These are phyloP conservation scores for Galerucella nymphaeae DNA, from an alignment of 2,888 invertebrate genomes.

Conservation along the genomic window DNA sequence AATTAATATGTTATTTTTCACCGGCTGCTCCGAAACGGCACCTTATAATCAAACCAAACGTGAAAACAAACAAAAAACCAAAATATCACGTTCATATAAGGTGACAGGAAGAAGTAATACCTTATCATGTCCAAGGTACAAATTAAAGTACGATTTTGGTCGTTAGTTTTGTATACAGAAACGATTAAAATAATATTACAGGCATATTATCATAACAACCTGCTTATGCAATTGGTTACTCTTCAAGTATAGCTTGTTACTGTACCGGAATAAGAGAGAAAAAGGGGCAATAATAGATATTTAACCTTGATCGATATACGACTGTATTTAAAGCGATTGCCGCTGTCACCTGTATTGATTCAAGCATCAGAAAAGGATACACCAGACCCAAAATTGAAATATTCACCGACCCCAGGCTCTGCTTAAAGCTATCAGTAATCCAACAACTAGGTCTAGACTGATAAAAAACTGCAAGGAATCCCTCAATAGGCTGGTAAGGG, in stretches of 20 bases:
- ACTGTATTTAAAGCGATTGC: too few species aligned
- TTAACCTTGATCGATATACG: too few species aligned
- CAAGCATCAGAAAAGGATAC: too few species aligned
- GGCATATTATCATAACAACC: not conserved
- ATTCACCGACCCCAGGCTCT: too few species aligned
- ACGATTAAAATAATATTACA: not conserved
- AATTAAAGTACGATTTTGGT: not conserved
- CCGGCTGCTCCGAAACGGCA: not conserved
- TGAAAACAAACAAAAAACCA: not conserved
- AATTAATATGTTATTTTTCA: conserved; percentile 7
- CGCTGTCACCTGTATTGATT: too few species aligned
- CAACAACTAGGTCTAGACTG: too few species aligned
- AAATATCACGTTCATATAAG: not conserved
- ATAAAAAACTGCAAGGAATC: too few species aligned
- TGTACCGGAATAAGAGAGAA: not conserved
- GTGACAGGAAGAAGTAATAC: not conserved
- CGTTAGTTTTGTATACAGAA: not conserved
- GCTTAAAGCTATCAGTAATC: too few species aligned
- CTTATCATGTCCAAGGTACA: not conserved
- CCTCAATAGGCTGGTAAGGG: too few species aligned
- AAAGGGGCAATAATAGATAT: too few species aligned
- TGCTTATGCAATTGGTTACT: not conserved
- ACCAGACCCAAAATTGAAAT: too few species aligned
- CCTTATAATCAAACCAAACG: not conserved
- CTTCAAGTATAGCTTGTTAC: not conserved